phyloP scores from a whole-genome alignment of 2,113 vertebrate genomes.

The Machaerirhynchus nigripectus region DNA sequence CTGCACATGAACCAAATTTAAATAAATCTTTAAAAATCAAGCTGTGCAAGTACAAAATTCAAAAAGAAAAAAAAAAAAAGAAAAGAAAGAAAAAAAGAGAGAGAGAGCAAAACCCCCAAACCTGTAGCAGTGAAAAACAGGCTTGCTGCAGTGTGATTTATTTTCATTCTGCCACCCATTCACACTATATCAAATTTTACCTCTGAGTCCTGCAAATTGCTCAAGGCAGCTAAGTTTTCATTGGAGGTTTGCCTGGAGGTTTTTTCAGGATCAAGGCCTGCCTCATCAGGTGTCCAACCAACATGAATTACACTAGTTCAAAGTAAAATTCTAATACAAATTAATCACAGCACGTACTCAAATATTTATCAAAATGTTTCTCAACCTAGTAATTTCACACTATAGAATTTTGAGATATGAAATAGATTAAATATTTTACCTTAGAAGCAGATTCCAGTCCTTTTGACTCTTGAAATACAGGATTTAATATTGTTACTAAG shows the following conservation, averaged over 20 bases:
- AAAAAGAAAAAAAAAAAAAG: not conserved
- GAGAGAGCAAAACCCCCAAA: not conserved
- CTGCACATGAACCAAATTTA: not conserved
- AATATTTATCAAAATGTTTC: slow-evolving; percentile 38
- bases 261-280: not conserved
- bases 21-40: not conserved
- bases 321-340: not conserved
- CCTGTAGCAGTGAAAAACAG: not conserved
- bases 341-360: slow-evolving; percentile 1
- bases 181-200: not conserved
- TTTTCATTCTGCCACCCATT: not conserved
- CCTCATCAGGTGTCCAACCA: not conserved
- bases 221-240: not conserved
- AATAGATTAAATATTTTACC: slow-evolving; percentile 61
- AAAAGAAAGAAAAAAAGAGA: not conserved
- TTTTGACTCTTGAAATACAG: slow-evolving; percentile 77
- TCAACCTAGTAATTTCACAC: slow-evolving; percentile 23
- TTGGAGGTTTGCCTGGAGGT: not conserved
- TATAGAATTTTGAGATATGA: slow-evolving; percentile 8
- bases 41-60: not conserved
- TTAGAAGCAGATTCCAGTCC: slow-evolving; percentile 75
- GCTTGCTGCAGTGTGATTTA: not conserved
- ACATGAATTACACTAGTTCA: not conserved
- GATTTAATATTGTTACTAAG: slow-evolving; percentile 75
- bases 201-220: not conserved